phyloP scores from a whole-genome alignment of 2,113 vertebrate genomes.

The Platichthys flesus region DNA sequence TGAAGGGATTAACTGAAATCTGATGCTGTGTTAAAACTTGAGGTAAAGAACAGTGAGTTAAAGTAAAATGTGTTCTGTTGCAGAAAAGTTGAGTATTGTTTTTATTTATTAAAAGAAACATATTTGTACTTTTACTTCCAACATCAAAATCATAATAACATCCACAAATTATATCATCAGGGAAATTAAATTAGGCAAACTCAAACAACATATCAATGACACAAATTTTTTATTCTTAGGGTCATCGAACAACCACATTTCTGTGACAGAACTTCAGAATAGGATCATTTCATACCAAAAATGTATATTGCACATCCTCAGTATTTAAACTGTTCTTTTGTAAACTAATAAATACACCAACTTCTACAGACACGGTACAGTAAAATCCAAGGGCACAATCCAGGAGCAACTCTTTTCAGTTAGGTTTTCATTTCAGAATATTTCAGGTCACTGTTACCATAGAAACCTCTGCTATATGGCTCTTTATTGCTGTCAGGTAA shows the following conservation, averaged over 20 bases:
- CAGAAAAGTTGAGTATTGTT: background rate
- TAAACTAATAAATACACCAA: background rate
- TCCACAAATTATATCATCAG: background rate
- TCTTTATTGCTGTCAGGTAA: constrained; percentile 77
- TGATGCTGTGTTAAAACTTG: background rate
- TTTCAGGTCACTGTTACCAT: background rate
- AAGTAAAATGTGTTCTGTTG: background rate
- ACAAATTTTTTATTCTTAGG: background rate
- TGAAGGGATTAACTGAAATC: background rate
- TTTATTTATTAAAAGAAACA: background rate
- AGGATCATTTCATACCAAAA: background rate
- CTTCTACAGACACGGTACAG: background rate
- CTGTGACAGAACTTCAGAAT: background rate
- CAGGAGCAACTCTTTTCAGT: background rate
- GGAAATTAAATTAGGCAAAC: background rate
- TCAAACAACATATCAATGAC: background rate
- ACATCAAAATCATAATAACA: background rate
- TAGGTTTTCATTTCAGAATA: background rate
- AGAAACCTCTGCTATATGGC: background rate
- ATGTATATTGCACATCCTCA: constrained; percentile 31
- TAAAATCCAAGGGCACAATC: background rate
- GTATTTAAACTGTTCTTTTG: constrained; percentile 10
- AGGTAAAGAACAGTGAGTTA: constrained; percentile 3
- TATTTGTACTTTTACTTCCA: background rate
- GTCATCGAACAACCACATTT: background rate